phyloP scores from a whole-genome alignment of 2,797 vertebrate genomes.

The Sparus aurata region DNA sequence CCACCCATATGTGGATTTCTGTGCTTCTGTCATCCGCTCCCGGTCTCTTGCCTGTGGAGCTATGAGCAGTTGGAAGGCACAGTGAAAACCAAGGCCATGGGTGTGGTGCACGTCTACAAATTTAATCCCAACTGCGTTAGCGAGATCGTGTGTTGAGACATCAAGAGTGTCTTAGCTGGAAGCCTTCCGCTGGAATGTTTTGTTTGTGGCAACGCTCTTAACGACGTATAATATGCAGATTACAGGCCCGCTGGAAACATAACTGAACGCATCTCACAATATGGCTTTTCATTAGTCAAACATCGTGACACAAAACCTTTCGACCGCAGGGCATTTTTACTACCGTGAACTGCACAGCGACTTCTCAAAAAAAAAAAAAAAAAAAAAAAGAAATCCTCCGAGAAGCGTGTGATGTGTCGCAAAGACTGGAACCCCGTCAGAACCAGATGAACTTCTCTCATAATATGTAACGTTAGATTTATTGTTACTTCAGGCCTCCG shows the following conservation, averaged over 20 bases:
- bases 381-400: not conserved
- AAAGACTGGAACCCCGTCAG: conserved; percentile 7
- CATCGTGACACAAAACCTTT: conserved; percentile 45
- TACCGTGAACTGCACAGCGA: conserved; percentile 18
- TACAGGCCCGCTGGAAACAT: conserved; percentile 49
- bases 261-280: conserved; percentile 43
- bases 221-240: conserved; percentile 56
- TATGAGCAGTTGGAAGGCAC: conserved; percentile 54
- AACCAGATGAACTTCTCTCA: conserved; percentile 5
- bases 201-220: conserved; percentile 58
- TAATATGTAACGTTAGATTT: not conserved
- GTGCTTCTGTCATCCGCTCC: conserved; percentile 63
- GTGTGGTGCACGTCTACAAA: conserved; percentile 66
- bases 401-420: conserved; percentile 20
- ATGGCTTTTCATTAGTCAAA: conserved; percentile 58
- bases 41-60: conserved; percentile 49
- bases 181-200: conserved; percentile 55
- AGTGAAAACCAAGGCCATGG: conserved; percentile 66
- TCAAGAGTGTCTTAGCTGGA: conserved; percentile 24
- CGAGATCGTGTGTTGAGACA: conserved; percentile 46
- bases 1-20: conserved; percentile 32
- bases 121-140: conserved; percentile 48
- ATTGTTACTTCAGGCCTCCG: not conserved
- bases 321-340: conserved; percentile 45
- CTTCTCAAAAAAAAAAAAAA: not conserved